phyloP scores from a whole-genome alignment of 2,888 invertebrate species.

The Ectropis crepuscularia region DNA sequence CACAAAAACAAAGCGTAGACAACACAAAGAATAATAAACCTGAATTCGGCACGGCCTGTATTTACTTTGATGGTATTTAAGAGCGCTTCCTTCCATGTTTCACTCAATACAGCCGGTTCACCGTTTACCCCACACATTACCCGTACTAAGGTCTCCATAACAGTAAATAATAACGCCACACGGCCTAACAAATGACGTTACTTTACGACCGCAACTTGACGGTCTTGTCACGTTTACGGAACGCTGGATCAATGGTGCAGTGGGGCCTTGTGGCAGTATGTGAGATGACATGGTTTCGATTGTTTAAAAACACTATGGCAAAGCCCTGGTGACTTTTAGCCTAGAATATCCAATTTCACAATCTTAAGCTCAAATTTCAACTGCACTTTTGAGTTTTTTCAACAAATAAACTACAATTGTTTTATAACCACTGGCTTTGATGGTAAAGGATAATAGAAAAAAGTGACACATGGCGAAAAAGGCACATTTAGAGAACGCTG shows the following conservation, averaged over 20 bases:
- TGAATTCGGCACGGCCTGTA: not conserved
- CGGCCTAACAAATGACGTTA: slow-evolving; percentile 30
- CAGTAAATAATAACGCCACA: slow-evolving; percentile 30
- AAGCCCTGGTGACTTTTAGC: too few species aligned
- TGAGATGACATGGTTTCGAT: not conserved
- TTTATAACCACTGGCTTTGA: too few species aligned
- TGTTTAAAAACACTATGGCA: not conserved
- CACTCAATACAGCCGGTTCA: slow-evolving; percentile 14
- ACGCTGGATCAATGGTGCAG: slow-evolving; percentile 21
- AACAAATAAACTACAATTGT: too few species aligned
- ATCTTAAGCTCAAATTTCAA: too few species aligned
- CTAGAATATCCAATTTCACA: not conserved
- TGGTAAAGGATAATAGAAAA: too few species aligned
- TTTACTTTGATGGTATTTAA: slow-evolving; percentile 7
- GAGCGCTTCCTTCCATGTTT: slow-evolving; percentile 7
- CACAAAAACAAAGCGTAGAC: slow-evolving; percentile 2
- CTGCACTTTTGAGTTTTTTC: too few species aligned
- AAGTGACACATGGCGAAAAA: too few species aligned
- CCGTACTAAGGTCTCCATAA: slow-evolving; percentile 21
- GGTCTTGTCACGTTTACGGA: slow-evolving; percentile 31
- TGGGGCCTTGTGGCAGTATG: slow-evolving; percentile 1
- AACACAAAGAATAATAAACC: slow-evolving; percentile 7
- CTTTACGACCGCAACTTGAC: slow-evolving; percentile 28
- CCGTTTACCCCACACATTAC: slow-evolving; percentile 14
- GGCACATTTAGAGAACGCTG: too few species aligned